Conservation (phyloP, 2,113 vertebrate genomes). For the Hemiscyllium ocellatum region DNA sequence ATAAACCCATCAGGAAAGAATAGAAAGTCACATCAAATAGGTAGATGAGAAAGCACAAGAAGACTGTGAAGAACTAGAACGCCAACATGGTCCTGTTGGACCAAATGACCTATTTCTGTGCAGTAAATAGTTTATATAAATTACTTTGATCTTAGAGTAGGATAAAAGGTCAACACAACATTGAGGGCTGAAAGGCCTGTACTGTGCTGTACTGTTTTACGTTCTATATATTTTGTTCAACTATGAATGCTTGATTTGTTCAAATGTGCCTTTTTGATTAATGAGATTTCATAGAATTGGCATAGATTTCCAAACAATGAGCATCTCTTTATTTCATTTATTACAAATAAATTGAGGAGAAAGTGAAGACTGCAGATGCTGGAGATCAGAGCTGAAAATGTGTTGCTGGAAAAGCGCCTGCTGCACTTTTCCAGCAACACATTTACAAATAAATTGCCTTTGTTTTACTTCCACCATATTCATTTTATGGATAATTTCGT, state of each 20-base stretch:
- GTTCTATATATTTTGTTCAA: too few relatives aligned
- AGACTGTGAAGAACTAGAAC: neutral
- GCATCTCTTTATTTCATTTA: neutral
- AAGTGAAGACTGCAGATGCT: too few relatives aligned
- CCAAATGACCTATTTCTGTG: too few relatives aligned
- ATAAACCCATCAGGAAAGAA: neutral
- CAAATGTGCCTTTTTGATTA: neutral
- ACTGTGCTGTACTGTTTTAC: too few relatives aligned
- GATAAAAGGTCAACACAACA: too few relatives aligned
- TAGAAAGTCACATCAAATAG: neutral
- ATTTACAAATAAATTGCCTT: neutral
- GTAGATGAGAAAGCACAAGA: neutral
- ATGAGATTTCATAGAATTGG: neutral
- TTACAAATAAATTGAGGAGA: neutral
- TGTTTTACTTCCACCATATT: neutral
- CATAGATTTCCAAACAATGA: neutral
- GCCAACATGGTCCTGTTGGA: neutral
- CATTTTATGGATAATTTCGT: neutral
- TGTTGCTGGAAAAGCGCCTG: too few relatives aligned
- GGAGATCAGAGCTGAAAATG: too few relatives aligned
- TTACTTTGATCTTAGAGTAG: too few relatives aligned
- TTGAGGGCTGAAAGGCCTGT: too few relatives aligned
- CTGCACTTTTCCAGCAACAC: too few relatives aligned
- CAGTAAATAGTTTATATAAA: too few relatives aligned
- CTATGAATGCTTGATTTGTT: too few relatives aligned